phyloP scores from a whole-genome alignment of 2,888 invertebrate genomes.

The Luffia ferchaultella region DNA sequence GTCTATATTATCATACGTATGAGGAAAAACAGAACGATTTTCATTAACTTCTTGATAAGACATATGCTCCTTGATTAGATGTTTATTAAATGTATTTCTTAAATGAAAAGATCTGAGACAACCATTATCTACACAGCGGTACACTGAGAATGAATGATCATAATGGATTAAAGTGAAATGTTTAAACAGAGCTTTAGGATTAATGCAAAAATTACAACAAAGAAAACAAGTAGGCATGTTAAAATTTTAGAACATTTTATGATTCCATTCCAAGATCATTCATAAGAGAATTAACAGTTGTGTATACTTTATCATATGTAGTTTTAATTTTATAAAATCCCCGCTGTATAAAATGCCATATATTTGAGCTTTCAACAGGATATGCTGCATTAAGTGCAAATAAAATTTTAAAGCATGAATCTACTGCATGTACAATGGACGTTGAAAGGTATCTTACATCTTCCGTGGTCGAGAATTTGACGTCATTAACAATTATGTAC shows the following conservation, averaged over 20 bases:
- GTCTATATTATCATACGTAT: no score
- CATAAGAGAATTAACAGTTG: neutral
- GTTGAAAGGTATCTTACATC: neutral
- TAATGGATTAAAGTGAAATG: neutral
- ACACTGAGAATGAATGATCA: neutral
- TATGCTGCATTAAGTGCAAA: neutral
- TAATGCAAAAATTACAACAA: neutral
- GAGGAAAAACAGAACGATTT: no score
- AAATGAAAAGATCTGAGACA: neutral
- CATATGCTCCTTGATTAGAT: no score
- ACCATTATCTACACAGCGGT: neutral
- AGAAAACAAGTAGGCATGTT: neutral
- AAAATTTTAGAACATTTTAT: neutral
- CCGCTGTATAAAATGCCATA: neutral
- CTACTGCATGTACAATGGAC: neutral
- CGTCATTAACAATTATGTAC: neutral
- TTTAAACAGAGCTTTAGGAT: neutral
- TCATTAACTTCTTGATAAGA: no score
- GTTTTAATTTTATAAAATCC: neutral
- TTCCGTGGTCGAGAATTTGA: neutral
- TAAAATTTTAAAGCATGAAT: conserved; percentile 2
- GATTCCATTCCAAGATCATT: neutral
- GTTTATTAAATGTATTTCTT: neutral
- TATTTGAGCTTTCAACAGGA: neutral
- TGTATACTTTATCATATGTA: neutral